A percentile compares a stretch with the other conserved stretches of the same genome.
phyloP scores from a whole-genome alignment of 2,888 invertebrate genomes.

The Diplolepis rosae region DNA sequence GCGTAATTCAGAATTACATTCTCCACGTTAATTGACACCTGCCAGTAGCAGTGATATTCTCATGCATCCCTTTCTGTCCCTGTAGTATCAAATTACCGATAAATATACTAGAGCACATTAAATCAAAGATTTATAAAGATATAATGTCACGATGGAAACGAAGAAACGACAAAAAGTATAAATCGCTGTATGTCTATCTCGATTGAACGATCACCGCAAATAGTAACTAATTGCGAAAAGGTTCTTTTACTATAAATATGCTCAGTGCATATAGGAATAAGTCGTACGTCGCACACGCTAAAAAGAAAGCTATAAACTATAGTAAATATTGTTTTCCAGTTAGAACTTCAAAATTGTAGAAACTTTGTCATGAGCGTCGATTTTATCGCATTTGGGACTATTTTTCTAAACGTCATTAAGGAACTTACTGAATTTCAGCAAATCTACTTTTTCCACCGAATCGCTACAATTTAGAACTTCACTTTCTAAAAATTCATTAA shows the following conservation, averaged over 20 bases:
- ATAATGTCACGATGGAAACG: conserved; percentile 6
- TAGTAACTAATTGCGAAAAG: conserved; percentile 27
- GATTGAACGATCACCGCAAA: conserved; percentile 2
- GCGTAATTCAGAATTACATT: conserved; percentile 27
- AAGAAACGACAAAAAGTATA: conserved; percentile 10
- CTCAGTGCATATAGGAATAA: conserved; percentile 13
- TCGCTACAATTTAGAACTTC: no score
- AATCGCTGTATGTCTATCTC: conserved; percentile 12
- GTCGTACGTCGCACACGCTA: conserved; percentile 15
- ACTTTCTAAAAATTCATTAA: no score
- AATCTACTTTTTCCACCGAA: no score
- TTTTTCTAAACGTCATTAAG: no score
- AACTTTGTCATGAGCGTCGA: no score
- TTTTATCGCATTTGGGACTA: no score
- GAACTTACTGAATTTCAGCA: no score
- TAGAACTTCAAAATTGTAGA: no score
- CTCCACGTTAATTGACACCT: conserved; percentile 23
- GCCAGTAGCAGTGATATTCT: conserved; percentile 30
- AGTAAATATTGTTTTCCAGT: no score
- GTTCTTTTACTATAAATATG: conserved; percentile 20
- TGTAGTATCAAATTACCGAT: conserved; percentile 24
- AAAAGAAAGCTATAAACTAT: no score
- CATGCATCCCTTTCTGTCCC: conserved; percentile 19
- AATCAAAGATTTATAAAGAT: conserved; percentile 30
- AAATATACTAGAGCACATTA: conserved; percentile 16